Conservation (phyloP, 1,140 invertebrate species). For the Ceratosolen fusciceps region DNA sequence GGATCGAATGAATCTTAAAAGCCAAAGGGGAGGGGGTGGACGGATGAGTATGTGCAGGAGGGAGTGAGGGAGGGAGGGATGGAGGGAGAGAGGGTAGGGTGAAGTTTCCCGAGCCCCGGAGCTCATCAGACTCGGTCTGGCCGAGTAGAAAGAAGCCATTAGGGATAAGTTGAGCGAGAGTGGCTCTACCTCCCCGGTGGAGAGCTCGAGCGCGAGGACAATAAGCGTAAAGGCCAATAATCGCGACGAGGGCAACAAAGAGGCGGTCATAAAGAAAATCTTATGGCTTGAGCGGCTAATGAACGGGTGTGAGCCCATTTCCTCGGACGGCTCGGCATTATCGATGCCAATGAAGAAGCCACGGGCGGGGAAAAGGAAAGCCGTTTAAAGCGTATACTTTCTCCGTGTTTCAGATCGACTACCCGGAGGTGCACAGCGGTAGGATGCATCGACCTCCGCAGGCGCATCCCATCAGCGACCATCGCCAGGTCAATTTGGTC, state of each 20-base stretch:
- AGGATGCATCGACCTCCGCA: conserved; percentile 72
- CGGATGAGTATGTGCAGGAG: too few species aligned
- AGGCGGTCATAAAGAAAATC: neutral
- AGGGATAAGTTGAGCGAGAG: neutral
- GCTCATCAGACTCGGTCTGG: neutral
- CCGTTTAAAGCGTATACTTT: conserved; percentile 6
- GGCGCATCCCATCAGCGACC: conserved; percentile 73
- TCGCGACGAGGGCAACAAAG: neutral
- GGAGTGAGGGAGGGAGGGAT: too few species aligned
- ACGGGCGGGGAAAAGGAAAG: neutral
- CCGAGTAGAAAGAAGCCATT: neutral
- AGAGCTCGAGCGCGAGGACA: neutral
- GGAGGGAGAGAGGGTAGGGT: too few species aligned
- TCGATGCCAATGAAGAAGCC: neutral
- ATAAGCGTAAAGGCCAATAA: neutral
- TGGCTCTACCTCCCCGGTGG: neutral
- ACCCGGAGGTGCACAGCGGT: conserved; percentile 80
- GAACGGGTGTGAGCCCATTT: neutral
- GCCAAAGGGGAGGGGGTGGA: too few species aligned
- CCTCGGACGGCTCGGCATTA: neutral
- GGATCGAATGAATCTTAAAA: too few species aligned
- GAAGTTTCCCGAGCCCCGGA: too few species aligned
- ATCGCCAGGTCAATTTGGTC: conserved; percentile 74
- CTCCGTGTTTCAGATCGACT: conserved; percentile 80
- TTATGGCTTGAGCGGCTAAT: neutral